Base-by-base conservation (phyloP, 2,888 invertebrate species). In the Rhaphigaster nebulosa region DNA sequence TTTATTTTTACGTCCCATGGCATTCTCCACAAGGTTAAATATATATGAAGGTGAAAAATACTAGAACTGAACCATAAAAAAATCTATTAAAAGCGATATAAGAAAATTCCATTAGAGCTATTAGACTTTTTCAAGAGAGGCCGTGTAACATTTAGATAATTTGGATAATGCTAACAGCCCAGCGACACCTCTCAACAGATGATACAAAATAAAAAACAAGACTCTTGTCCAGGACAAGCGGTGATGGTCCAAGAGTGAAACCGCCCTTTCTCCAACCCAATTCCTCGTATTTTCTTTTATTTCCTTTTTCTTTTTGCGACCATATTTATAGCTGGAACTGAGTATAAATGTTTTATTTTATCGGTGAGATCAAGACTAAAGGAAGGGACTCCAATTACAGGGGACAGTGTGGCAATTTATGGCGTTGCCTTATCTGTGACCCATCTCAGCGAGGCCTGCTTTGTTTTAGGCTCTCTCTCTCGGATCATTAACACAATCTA, bases 321-420 rank as follows among this genome's bases (percentile, higher is more conserved):
- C 76, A 84, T 88, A 76, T 84, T 87, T 90, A 87, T 70, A 60
- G 90, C 89, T 89, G 45, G 89, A 89, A 89, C 87, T 65, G 87
- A 87, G 87, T 90, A 91, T 91, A 89, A 90, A 91, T 90, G 90
- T 89, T 88, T 90, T 90, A 90, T 91, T 90, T 90, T 88, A 91
- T 91, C 91, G 90, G 90, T 90, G 84, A 88, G 90, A 91, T 90
- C 88, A 89, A 91, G 89, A 87, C 90, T 91, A 88, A 91, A 84
- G 91, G 84, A 50, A 87, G 88, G 45, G 89, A 70, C 91, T 91
- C 91, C 91, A 91, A 91, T 91, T 91, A 91, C 91, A 90, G 88
- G 70, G 65, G 91, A 91, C 91, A 91, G 65, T 76, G 87, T 41
- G 91, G 89, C 90, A 87, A 91, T 91, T 91, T 91, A 91, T 90